These are phyloP conservation scores for Vidua chalybeata DNA, from an alignment of 2,113 vertebrate genomes.

Conservation along the genomic window DNA sequence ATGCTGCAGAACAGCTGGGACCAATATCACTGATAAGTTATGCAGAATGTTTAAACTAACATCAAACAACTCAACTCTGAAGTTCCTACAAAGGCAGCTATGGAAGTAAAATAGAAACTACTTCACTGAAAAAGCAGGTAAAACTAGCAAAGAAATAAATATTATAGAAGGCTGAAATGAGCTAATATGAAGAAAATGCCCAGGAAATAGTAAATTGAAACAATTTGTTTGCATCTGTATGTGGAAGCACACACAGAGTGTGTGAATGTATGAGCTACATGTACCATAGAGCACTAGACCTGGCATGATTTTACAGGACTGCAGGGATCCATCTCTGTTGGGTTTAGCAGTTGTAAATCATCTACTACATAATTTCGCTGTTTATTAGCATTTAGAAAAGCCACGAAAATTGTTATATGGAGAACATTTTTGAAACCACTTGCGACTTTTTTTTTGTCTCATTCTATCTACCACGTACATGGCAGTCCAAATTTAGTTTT, in stretches of 20 bases:
- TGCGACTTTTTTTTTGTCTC: not conserved
- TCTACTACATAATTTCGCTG: not conserved
- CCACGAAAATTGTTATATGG: not conserved
- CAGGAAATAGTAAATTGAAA: not conserved
- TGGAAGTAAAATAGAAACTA: not conserved
- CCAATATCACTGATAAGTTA: not conserved
- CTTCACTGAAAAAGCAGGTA: accelerated
- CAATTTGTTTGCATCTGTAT: not conserved
- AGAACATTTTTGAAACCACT: not conserved
- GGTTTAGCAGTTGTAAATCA: not conserved
- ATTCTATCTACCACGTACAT: not conserved
- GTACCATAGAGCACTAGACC: not conserved
- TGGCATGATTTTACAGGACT: not conserved
- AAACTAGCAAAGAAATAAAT: not conserved
- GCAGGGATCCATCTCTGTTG: not conserved
- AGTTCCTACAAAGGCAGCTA: not conserved
- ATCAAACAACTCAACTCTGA: not conserved
- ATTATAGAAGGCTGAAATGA: not conserved
- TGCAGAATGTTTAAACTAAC: not conserved
- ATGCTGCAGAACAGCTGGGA: not conserved
- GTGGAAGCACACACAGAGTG: not conserved
- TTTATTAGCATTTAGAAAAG: not conserved
- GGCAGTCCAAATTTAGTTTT: not conserved
- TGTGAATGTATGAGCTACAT: not conserved
- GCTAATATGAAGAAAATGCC: not conserved